Evolutionary conservation across 2,888 invertebrate species (phyloP), one percentile per base, ranked within the genome.

Genomic region (Trichogramma evanescens): DNA sequence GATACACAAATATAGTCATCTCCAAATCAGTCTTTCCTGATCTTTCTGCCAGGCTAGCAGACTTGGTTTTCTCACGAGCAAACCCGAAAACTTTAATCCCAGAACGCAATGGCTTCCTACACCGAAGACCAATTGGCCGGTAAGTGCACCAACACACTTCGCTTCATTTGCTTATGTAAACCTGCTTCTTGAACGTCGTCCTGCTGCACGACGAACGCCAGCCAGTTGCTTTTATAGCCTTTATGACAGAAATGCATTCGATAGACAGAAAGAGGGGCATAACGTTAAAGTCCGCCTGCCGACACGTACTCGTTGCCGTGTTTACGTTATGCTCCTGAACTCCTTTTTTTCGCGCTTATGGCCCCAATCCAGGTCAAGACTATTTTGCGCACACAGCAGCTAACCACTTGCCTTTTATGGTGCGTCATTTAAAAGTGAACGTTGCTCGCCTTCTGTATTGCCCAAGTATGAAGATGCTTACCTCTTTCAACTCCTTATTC

Each of bases 71-170:
- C 4, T 51, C 6, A 4, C 8, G 8, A 51, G 9, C 40, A 39
- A 40, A 7, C 6, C 9, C 38, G 38, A 46, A 55, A 48, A 46
- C 2, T 4, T 48, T 38, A 55, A 44, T 56, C 49, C 57, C 41
- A 66, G 60, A 68, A 74, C 84, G 63, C 84, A 92, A 26, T 26
- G 93, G 91, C 89, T 73, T 89, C 89, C 75, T 93, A 91, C 80
- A 86, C 89, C 50, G 93, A 93, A 82, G 93, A 93, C 82, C 93
- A 93, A 84, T 85, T 93, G 82, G 91, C 91, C 79, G 93, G 93
- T 93, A 82, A 90, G 89, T 88, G 72, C 68, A 26, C 26, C 26
- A 26, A 26, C 26, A 26, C 26, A 2, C 26, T 1, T 26, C 26
- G 26, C 26, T 26, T 26, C 3, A 26, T 26, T 26, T 26, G 26